phyloP scores from a whole-genome alignment of 2,888 invertebrate species.

The Cetonia aurata region DNA sequence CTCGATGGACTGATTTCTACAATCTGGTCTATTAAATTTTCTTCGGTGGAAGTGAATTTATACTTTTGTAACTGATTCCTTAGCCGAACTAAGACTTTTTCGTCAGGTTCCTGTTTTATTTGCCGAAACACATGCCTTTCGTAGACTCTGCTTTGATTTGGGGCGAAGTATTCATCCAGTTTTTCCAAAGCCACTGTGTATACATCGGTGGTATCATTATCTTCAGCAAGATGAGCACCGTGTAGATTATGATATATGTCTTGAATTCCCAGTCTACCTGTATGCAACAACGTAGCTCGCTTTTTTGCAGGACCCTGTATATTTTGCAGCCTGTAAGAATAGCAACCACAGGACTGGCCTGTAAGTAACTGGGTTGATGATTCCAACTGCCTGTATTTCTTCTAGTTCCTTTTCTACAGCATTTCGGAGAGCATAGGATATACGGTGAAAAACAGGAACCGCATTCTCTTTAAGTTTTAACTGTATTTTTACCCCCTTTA shows the following conservation, averaged over 20 bases:
- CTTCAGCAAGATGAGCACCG: not conserved
- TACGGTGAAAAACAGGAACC: too few relatives aligned
- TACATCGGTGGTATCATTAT: not conserved
- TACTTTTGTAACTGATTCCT: not conserved
- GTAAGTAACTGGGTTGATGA: too few relatives aligned
- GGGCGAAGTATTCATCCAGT: not conserved
- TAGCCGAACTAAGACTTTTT: not conserved
- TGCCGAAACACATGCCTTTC: not conserved
- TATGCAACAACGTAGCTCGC: not conserved
- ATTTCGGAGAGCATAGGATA: too few relatives aligned
- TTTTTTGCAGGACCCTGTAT: not conserved
- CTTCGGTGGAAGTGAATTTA: not conserved
- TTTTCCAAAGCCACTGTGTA: not conserved
- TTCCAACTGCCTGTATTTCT: too few relatives aligned
- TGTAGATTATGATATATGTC: not conserved
- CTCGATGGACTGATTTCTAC: not conserved
- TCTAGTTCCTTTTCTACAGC: too few relatives aligned
- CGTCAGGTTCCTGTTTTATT: not conserved
- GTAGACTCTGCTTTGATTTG: not conserved
- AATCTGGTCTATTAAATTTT: not conserved
- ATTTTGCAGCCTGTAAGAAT: not conserved
- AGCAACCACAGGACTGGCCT: too few relatives aligned
- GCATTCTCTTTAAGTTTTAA: too few relatives aligned
- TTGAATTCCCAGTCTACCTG: not conserved
- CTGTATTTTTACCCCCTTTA: too few relatives aligned